phyloP scores from a whole-genome alignment of 2,113 vertebrate species.

The Anoura caudifer region DNA sequence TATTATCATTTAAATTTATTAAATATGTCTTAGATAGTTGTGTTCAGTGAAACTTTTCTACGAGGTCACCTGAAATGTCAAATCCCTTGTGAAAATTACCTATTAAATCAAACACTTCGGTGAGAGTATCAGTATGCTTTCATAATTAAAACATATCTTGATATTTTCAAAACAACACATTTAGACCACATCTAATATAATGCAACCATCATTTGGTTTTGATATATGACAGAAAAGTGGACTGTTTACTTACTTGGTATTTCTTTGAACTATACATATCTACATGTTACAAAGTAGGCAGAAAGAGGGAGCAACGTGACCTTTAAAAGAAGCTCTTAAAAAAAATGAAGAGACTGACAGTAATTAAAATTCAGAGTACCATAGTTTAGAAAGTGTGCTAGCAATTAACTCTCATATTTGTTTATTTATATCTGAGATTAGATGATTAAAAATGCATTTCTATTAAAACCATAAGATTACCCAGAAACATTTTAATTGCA shows the following conservation, averaged over 20 bases:
- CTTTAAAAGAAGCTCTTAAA: background rate
- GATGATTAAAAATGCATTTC: background rate
- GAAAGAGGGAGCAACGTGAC: background rate
- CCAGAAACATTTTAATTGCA: background rate
- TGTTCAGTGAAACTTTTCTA: background rate
- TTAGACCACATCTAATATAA: background rate
- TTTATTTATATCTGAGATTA: background rate
- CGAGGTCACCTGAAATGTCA: background rate
- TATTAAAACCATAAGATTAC: background rate
- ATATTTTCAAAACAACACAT: constrained; percentile 21
- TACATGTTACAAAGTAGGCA: background rate
- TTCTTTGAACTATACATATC: background rate
- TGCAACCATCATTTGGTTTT: background rate
- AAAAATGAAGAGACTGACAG: background rate
- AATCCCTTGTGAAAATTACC: background rate
- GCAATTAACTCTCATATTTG: background rate
- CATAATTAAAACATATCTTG: background rate
- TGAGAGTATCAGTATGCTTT: background rate
- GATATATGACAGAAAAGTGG: constrained; percentile 36
- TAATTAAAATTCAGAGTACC: constrained; percentile 24
- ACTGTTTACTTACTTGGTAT: background rate
- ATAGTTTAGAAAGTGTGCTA: background rate
- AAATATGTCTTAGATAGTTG: background rate
- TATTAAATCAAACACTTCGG: constrained; percentile 4
- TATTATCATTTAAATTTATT: constrained; percentile 7